Conservation (phyloP, 2,888 invertebrate species). For the Dascillus cervinus region DNA sequence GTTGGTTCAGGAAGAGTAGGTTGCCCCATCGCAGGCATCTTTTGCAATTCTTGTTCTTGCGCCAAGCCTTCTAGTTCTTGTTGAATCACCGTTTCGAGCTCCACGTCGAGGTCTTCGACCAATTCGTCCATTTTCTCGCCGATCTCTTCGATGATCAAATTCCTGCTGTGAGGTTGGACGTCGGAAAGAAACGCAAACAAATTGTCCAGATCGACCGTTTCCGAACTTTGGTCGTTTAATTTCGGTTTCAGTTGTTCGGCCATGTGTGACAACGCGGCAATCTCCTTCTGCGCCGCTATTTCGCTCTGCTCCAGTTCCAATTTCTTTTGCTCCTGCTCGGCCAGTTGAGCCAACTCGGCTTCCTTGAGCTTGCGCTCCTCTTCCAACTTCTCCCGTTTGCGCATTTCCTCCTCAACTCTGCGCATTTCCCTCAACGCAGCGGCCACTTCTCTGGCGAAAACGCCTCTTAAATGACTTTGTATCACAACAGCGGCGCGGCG, state of each 20-base stretch:
- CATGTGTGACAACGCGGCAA: conserved; percentile 63
- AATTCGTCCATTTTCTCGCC: conserved; percentile 78
- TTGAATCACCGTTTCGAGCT: conserved; percentile 60
- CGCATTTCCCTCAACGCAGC: conserved; percentile 81
- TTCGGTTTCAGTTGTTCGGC: conserved; percentile 63
- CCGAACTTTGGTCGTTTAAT: conserved; percentile 46
- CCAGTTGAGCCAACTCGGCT: conserved; percentile 44
- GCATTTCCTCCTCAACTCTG: conserved; percentile 78
- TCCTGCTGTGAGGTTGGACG: conserved; percentile 49
- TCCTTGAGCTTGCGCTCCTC: conserved; percentile 59
- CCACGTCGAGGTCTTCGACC: conserved; percentile 73
- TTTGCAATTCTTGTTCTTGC: conserved; percentile 35
- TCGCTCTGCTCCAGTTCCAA: conserved; percentile 56
- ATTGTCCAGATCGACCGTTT: conserved; percentile 81
- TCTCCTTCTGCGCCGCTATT: conserved; percentile 60
- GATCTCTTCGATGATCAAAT: conserved; percentile 69
- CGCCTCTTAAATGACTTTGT: conserved; percentile 78
- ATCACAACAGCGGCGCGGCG: conserved; percentile 80
- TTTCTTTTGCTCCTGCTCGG: conserved; percentile 40
- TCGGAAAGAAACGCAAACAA: conserved; percentile 85
- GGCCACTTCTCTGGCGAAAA: conserved; percentile 85
- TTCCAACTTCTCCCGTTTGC: conserved; percentile 65
- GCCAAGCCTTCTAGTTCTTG: conserved; percentile 51
- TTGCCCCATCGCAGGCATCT: conserved; percentile 46
- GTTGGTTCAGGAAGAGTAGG: conserved; percentile 70